Evolutionary conservation across 92 coral and sea anemone genomes (phyloP), one percentile per base, ranked within the genome.

Genomic region (Metridium senile): DNA sequence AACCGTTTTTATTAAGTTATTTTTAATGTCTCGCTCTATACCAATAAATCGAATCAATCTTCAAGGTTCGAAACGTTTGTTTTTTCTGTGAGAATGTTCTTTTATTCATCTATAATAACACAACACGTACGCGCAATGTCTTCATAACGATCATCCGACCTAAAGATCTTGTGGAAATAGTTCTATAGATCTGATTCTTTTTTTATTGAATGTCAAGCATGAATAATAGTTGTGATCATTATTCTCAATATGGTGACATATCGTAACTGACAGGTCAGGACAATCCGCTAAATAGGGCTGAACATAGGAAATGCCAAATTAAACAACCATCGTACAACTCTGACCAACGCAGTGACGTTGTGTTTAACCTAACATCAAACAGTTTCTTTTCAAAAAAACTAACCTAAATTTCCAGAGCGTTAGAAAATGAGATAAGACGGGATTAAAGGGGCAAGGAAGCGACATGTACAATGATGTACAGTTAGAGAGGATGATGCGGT

Each of bases 271-370:
- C 97, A 92, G 82, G 78, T 89, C 77, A 74, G 79, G 85, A 84
- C 86, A 83, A 92, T 92, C 89, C 78, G 87, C 83, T 85, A 88
- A 88, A 84, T 75, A 84, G 84, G 84, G 76, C 70, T 79, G 87
- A 83, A 79, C 69, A 34, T 62, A 84, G 89, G 93, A 88, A 84
- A 88, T 80, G 83, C 47, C 86, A 79, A 73, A 79, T 87, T 86
- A 83, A 84, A 88, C 62, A 80, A 68, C 67, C 54, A 58, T 57
- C 68, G n/a, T 62, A 17, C 65, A 54, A 71, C 17, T 73, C 43
- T 32, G 68, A 45, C 68, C 68, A 33, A 35, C 57, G 72, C 49
- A 68, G 26, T 43, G 57, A 68, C 27, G 70, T 30, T 32, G 20
- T 65, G 70, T 29, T 65, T 65, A 65, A 30, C 49, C 49, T 13